A percentile compares a stretch with the other conserved stretches of the same genome.
phyloP scores from a whole-genome alignment of 2,113 vertebrate genomes.

The Ciconia boyciana region DNA sequence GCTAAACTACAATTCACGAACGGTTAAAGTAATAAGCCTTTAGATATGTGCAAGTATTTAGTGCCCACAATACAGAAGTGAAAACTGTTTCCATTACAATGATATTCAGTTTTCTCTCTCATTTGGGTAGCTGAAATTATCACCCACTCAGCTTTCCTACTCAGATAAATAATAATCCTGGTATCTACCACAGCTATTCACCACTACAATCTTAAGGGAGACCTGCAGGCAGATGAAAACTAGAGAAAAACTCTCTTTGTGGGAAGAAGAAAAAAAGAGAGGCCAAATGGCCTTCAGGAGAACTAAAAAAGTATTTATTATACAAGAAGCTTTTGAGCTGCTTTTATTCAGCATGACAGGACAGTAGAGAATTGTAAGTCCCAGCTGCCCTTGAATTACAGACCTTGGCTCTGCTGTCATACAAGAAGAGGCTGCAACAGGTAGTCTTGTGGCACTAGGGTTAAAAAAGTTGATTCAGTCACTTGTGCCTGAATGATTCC shows the following conservation, averaged over 20 bases:
- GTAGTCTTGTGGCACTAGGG: background rate
- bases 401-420: background rate
- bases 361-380: background rate
- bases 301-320: background rate
- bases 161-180: background rate
- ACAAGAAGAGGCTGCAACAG: background rate
- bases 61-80: background rate
- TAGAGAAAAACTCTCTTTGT: background rate
- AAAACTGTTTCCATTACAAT: background rate
- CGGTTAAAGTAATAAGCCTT: background rate
- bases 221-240: background rate
- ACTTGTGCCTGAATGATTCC: background rate
- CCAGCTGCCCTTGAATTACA: background rate
- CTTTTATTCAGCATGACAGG: background rate
- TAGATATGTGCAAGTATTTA: background rate
- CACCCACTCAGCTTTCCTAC: background rate
- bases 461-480: background rate
- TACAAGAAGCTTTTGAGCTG: background rate
- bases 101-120: background rate
- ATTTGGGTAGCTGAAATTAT: background rate
- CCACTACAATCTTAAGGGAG: background rate
- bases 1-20: background rate
- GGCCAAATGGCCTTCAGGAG: background rate
- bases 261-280: background rate
- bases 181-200: background rate